Percentiles rank a stretch among this genome's conserved stretches.
phyloP scores from a whole-genome alignment of 1,140 invertebrate species.

The Pachyrhynchus sulphureomaculatus region DNA sequence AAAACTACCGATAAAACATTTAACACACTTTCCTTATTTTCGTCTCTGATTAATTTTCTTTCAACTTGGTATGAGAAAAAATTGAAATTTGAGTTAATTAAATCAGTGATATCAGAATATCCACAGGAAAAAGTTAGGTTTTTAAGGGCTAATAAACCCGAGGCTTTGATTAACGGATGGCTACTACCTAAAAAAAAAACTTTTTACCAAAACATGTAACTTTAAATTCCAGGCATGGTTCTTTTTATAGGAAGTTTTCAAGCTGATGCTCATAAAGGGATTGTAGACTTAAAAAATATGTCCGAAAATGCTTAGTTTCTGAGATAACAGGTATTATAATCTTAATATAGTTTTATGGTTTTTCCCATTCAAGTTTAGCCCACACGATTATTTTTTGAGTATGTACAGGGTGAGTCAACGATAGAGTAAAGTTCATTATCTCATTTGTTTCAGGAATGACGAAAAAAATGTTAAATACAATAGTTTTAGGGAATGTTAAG shows the following conservation, averaged over 20 bases:
- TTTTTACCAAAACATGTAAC: too few relatives aligned
- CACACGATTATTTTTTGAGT: too few relatives aligned
- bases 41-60: constrained; percentile 59
- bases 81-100: constrained; percentile 64
- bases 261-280: not conserved
- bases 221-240: not conserved
- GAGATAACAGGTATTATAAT: too few relatives aligned
- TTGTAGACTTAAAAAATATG: too few relatives aligned
- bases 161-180: constrained; percentile 56
- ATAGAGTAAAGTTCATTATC: too few relatives aligned
- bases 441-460: too few relatives aligned
- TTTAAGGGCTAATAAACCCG: constrained; percentile 58
- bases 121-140: constrained; percentile 56
- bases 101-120: constrained; percentile 53
- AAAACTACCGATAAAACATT: constrained; percentile 64
- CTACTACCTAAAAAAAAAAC: constrained; percentile 55
- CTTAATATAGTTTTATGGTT: too few relatives aligned
- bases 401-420: too few relatives aligned
- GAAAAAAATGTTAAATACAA: too few relatives aligned
- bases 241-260: not conserved
- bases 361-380: too few relatives aligned
- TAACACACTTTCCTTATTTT: constrained; percentile 56
- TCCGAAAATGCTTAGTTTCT: too few relatives aligned
- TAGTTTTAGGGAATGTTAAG: too few relatives aligned
- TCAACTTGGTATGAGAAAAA: constrained; percentile 68